These are phyloP conservation scores for Astur gentilis DNA, from an alignment of 2,113 vertebrate genomes.

Conservation along the genomic window DNA sequence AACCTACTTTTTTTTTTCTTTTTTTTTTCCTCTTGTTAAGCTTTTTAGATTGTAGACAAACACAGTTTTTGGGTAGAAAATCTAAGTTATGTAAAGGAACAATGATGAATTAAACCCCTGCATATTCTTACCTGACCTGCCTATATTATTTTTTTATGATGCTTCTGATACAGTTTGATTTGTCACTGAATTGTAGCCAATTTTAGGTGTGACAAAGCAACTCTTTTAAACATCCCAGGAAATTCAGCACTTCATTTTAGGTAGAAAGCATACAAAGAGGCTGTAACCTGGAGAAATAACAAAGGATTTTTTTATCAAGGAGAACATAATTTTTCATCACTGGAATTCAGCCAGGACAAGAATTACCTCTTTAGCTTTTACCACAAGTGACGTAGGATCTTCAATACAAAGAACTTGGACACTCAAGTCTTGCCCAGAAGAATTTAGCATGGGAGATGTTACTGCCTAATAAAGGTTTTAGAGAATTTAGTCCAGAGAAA, in stretches of 20 bases:
- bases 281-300: not conserved
- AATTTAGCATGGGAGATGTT: not conserved
- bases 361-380: conserved; percentile 7
- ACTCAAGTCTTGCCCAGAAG: not conserved
- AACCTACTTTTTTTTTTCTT: not conserved
- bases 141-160: not conserved
- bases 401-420: not conserved
- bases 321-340: not conserved
- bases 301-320: not conserved
- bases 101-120: not conserved
- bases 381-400: not conserved
- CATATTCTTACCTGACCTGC: not conserved
- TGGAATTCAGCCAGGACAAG: not conserved
- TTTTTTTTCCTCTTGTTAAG: not conserved
- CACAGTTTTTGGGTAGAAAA: not conserved
- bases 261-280: not conserved
- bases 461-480: not conserved
- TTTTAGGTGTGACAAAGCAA: not conserved
- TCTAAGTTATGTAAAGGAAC: not conserved
- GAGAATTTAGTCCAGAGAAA: not conserved
- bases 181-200: not conserved
- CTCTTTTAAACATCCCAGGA: not conserved
- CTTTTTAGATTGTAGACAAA: not conserved
- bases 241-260: not conserved
- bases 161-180: not conserved